These are phyloP conservation scores for Drosophila siamana DNA, from an alignment of 2,888 invertebrate genomes.

Conservation along the genomic window DNA sequence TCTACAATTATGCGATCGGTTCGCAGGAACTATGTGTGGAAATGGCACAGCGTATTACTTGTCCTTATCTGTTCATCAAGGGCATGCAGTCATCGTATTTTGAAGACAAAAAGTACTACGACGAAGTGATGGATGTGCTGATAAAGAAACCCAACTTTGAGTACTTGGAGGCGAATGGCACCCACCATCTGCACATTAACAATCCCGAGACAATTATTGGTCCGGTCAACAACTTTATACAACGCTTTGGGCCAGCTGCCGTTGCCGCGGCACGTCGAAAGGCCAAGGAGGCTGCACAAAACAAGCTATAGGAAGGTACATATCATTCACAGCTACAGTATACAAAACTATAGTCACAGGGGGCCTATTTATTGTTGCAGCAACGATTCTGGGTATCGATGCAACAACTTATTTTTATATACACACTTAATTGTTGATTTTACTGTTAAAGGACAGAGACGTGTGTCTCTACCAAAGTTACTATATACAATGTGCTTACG, in stretches of 20 bases:
- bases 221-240: slow-evolving; percentile 87
- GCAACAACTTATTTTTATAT: slow-evolving; percentile 42
- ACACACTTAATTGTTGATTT: slow-evolving; percentile 67
- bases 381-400: slow-evolving; percentile 47
- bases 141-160: slow-evolving; percentile 87
- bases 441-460: slow-evolving; percentile 44
- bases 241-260: slow-evolving; percentile 87
- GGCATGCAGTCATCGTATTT: slow-evolving; percentile 87
- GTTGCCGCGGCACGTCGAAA: slow-evolving; percentile 86
- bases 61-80: slow-evolving; percentile 89
- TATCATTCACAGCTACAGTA: slow-evolving; percentile 16
- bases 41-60: slow-evolving; percentile 87
- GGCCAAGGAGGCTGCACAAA: slow-evolving; percentile 86
- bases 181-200: slow-evolving; percentile 91
- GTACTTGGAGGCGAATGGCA: slow-evolving; percentile 88
- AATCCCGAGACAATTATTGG: slow-evolving; percentile 88
- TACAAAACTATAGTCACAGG: slow-evolving; percentile 38
- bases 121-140: slow-evolving; percentile 87
- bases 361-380: slow-evolving; percentile 59
- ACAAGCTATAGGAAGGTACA: slow-evolving; percentile 64
- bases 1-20: slow-evolving; percentile 83
- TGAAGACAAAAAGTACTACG: slow-evolving; percentile 87
- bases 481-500: slow-evolving; percentile 32
- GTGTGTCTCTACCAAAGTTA: slow-evolving; percentile 41
- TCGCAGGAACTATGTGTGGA: slow-evolving; percentile 87